Evolutionary conservation across 2,888 invertebrate genomes (phyloP).

Genomic region (Lobophora halterata): DNA sequence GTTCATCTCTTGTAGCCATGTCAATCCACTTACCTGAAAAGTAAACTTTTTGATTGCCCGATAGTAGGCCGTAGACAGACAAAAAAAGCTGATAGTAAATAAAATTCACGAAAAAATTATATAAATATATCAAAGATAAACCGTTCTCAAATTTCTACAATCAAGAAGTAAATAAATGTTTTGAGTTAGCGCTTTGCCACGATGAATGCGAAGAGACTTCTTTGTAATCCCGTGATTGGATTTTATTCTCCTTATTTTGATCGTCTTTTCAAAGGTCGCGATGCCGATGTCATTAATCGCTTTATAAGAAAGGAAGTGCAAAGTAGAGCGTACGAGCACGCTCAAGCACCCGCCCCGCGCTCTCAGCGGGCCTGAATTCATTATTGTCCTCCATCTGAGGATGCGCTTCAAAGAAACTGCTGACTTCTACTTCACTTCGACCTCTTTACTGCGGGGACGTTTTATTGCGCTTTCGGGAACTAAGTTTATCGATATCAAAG

Average conservation of each 20-base stretch:
- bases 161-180: constrained; percentile 23
- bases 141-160: constrained; percentile 20
- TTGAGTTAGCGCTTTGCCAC: constrained; percentile 29
- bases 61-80: too few relatives aligned
- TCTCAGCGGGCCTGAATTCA: constrained; percentile 65
- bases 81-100: too few relatives aligned
- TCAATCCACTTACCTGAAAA: too few relatives aligned
- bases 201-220: constrained; percentile 29
- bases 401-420: constrained; percentile 75
- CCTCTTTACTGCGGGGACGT: constrained; percentile 51
- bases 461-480: constrained; percentile 64
- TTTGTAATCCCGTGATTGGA: constrained; percentile 51
- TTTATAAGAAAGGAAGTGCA: constrained; percentile 71
- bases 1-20: too few relatives aligned
- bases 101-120: too few relatives aligned
- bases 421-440: constrained; percentile 58
- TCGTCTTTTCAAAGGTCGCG: constrained; percentile 60
- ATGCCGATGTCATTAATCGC: constrained; percentile 69
- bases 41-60: too few relatives aligned
- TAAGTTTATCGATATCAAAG: constrained; percentile 50
- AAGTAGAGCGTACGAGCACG: constrained; percentile 68
- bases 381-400: constrained; percentile 68
- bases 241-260: constrained; percentile 65
- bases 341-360: constrained; percentile 44
- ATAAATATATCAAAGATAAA: constrained; percentile 14